Base-by-base conservation (phyloP, 2,888 invertebrate genomes). In the Netelia fuscicornis region DNA sequence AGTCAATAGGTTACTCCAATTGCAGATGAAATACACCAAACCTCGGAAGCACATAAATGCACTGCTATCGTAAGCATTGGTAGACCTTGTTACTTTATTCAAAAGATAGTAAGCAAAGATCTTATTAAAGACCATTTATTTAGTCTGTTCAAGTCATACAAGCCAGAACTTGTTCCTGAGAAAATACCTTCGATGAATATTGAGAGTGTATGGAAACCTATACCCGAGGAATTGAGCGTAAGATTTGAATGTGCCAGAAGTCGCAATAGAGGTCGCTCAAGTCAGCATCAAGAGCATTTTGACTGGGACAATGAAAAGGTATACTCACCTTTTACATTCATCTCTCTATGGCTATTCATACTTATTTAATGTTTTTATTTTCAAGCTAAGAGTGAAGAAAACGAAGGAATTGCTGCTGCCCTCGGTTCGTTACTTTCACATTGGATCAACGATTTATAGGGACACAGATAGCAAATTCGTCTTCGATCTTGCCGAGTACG, bases 121-220 rank as follows among this genome's bases (percentile, higher is more conserved):
- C n/a, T 42, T 13, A 58, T 13, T 25, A 48, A 30, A 68, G n/a
- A n/a, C 56, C 2, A 58, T 74, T 68, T 23, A 10, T 67, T 81
- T 67, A 92, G 92, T 62, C 86, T 94, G 64, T 94, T 92, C 79
- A 94, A 94, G 81, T 93, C 93, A 0, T 94, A 93, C 76, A 93
- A 92, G 70, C 93, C 94, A 11, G 93, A 93, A 84, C 86, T 92
- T 56, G 94, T 94, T 0, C 94, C 94, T 2, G 93, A 94, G 77
- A 91, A 89, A 77, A 90, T 93, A 72, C 87, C 88, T 13, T 87
- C 93, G 6, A 88, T 92, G 71, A 93, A 93, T 71, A 86, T 93
- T 76, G 92, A 93, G 88, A 92, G 91, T 79, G 89, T 90, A 11
- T 93, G 93, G 93, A 91, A 87, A 68, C 89, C 92, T 5, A 88